Base-by-base conservation (phyloP, 2,888 invertebrate genomes). In the Eupithecia centaureata region DNA sequence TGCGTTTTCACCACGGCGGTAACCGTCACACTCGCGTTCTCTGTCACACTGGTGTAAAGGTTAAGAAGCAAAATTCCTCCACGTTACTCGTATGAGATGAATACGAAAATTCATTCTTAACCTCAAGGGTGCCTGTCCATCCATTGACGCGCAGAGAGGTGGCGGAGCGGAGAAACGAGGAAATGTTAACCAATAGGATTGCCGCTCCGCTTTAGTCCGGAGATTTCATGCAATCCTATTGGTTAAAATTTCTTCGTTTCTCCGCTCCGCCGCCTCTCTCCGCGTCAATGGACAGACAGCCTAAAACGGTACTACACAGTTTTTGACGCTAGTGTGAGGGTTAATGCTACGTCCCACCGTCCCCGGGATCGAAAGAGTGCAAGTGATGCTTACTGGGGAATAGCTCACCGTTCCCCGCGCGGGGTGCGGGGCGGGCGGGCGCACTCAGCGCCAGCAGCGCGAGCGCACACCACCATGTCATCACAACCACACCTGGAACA, bases 391-490 rank as follows among this genome's bases (percentile, higher is more conserved):
- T 89, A 93, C 93, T 92, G 92, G 91, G 89, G 84, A 88, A 81
- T 79, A 82, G 87, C 92, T 92, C 93, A 93, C 93, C 93, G 87
- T 89, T 87, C 85, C 91, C 92, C 86, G 92, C 90, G 83, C 91
- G 82, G 76, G 93, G 93, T 80, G 90, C 89, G 81, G 91, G 85
- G 85, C 84, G 89, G 85, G 87, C 92, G 86, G 90, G 88, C 87
- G 89, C 85, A 77, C 80, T 82, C 75, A 91, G 89, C 88, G 93
- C 91, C 75, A 93, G 84, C 80, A 93, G 88, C 91, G 91, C 90
- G 75, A 93, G 81, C 88, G 89, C 90, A 88, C 92, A 93, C 93
- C 94, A 94, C 92, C 93, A 94, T 93, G 87, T 85, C 94, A 94
- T 94, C 91, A 92, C 93, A 92, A 92, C 92, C 91, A 91, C 92